Evolutionary conservation across 2,113 vertebrate genomes (phyloP), one percentile per base, ranked within the genome.

Genomic region (Bungarus multicinctus): DNA sequence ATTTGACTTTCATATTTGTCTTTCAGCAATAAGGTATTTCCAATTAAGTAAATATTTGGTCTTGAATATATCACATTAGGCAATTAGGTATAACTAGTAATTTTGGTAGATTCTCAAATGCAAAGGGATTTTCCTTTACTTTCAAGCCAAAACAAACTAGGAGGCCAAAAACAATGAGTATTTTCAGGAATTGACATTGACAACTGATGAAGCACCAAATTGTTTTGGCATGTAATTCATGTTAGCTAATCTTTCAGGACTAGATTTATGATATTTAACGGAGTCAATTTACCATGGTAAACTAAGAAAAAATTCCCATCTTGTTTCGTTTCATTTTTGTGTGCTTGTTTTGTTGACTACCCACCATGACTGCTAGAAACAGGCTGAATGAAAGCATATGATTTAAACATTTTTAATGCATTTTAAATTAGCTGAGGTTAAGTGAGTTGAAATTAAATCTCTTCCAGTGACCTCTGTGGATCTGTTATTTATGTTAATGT

Each of bases 391-490:
- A 81, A 55, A 91, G 89, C 52, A 93, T 55, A 93, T 57, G 60
- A 88, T 93, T 93, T 88, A 93, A 91, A 52, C 60, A 89, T 91
- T 88, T 91, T 55, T 58, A 58, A 85, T 91, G 90, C 47, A 93
- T 93, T 91, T 93, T 91, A 91, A 91, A 93, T 93, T 93, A 93
- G 52, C 60, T 88, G 86, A 93, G 90, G 60, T 88, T 91, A 88
- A 93, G 58, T 87, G 52, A 88, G 39, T 88, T 93, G 58, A 93
- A 93, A 85, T 91, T 93, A 89, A 50, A 93, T 54, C 87, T 94
- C 1, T 95, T 92, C 8, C 90, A 94, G 55, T 74, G 81, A 95
- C n/a, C 23, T 27, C 30, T 90, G 2, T 89, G 9, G 12, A 90
- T 89, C 22, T 54, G 7, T 53, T 0, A 86, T 34, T 94, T 93